Percentiles rank a stretch among this genome's conserved stretches.
Conservation (phyloP, 2,113 vertebrate genomes). For the Eulemur rufifrons region DNA sequence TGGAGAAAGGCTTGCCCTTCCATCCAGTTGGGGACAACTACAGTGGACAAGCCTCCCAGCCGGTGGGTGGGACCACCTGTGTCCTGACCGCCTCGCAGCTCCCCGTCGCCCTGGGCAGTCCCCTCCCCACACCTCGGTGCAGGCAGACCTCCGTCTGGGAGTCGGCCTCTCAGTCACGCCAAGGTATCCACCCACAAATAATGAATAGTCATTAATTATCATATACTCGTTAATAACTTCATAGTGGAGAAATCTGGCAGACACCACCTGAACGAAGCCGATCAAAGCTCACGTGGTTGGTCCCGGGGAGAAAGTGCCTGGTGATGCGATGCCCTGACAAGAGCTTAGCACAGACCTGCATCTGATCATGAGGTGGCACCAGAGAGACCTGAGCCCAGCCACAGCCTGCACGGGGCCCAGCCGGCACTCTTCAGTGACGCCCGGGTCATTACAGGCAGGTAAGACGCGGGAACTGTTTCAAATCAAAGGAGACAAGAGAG, state of each 20-base stretch:
- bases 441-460: neutral
- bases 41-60: no score
- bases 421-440: neutral
- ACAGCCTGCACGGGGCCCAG: fast-evolving
- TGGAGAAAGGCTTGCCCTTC: neutral
- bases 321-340: fast-evolving
- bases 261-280: neutral
- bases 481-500: neutral
- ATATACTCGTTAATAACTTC: neutral
- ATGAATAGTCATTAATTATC: neutral
- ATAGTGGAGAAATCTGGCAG: neutral
- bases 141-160: neutral
- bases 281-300: neutral
- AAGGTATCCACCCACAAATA: no score
- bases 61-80: fast-evolving
- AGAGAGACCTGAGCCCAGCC: fast-evolving
- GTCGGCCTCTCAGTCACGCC: neutral
- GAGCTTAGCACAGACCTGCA: neutral
- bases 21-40: neutral
- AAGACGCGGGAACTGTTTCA: neutral
- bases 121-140: fast-evolving
- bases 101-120: fast-evolving
- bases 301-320: fast-evolving
- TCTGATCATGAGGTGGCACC: no score
- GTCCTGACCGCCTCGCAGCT: neutral